Evolutionary conservation across 2,888 invertebrate species (phyloP).

Genomic region (Papilio elwesi): DNA sequence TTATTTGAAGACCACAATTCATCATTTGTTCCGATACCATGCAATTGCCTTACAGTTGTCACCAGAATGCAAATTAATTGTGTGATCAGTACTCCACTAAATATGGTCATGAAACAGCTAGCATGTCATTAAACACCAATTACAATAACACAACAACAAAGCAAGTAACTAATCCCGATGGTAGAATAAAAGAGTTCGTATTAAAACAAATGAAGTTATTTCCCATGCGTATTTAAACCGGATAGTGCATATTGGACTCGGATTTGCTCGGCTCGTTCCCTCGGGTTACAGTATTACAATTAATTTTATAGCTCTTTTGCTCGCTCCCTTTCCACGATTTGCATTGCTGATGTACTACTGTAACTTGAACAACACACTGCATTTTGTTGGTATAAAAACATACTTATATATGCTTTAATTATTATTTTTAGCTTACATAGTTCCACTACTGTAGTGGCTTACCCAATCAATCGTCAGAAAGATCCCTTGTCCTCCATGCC

Average conservation of each 20-base stretch:
- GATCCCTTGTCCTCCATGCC: too few species aligned
- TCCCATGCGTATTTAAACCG: slow-evolving; percentile 11
- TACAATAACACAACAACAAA: background rate
- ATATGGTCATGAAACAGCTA: too few species aligned
- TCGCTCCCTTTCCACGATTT: background rate
- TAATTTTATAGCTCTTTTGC: background rate
- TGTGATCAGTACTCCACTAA: too few species aligned
- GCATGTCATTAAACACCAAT: too few species aligned
- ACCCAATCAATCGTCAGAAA: too few species aligned
- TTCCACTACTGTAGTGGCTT: background rate
- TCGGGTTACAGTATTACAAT: background rate
- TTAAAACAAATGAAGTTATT: slow-evolving; percentile 16
- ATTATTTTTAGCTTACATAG: background rate
- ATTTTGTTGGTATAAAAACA: background rate
- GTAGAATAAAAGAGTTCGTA: slow-evolving; percentile 7
- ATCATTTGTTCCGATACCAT: too few species aligned
- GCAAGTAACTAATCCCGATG: background rate
- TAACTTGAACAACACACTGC: background rate
- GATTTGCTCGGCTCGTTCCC: slow-evolving; percentile 12
- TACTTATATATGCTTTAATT: background rate
- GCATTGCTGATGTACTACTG: background rate
- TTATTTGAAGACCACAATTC: too few species aligned
- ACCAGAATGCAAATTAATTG: too few species aligned
- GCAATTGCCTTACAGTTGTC: too few species aligned
- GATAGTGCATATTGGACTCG: slow-evolving; percentile 14